Evolutionary conservation across 2,113 vertebrate genomes (phyloP).

Genomic region (Rhynchomys soricoides): DNA sequence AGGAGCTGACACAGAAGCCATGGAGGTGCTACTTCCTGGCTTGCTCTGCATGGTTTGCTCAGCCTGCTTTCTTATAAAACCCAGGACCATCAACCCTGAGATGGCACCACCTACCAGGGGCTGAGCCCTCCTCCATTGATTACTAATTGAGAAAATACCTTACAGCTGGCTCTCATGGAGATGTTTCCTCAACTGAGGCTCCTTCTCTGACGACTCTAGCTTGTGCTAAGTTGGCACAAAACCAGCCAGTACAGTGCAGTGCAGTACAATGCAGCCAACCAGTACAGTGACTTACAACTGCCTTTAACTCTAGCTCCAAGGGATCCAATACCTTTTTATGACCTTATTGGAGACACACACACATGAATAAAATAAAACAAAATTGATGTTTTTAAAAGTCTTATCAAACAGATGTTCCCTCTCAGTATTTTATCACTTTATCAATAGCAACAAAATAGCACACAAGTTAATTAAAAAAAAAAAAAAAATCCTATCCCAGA

Average conservation of each 20-base stretch:
- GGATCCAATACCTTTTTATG: neutral
- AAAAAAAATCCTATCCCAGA: neutral
- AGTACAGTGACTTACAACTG: neutral
- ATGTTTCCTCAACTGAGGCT: neutral
- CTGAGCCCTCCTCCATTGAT: neutral
- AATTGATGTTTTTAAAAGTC: neutral
- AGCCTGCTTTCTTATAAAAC: neutral
- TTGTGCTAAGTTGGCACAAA: neutral
- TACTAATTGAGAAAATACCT: neutral
- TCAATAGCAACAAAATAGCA: neutral
- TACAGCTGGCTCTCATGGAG: neutral
- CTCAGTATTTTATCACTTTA: neutral
- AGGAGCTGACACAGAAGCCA: neutral
- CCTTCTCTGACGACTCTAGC: neutral
- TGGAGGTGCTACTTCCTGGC: neutral
- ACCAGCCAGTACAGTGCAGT: neutral
- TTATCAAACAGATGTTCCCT: neutral
- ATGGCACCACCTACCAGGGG: neutral
- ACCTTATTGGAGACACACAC: neutral
- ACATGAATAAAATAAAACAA: no score
- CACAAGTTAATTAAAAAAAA: neutral
- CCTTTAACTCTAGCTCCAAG: neutral
- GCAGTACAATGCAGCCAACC: no score
- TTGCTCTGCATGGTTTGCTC: neutral
- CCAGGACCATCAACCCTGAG: neutral